Percentiles rank a stretch among this genome's conserved stretches.
Evolutionary conservation across 2,797 vertebrate genomes (phyloP).

Genomic region (Arnoldichthys spilopterus): DNA sequence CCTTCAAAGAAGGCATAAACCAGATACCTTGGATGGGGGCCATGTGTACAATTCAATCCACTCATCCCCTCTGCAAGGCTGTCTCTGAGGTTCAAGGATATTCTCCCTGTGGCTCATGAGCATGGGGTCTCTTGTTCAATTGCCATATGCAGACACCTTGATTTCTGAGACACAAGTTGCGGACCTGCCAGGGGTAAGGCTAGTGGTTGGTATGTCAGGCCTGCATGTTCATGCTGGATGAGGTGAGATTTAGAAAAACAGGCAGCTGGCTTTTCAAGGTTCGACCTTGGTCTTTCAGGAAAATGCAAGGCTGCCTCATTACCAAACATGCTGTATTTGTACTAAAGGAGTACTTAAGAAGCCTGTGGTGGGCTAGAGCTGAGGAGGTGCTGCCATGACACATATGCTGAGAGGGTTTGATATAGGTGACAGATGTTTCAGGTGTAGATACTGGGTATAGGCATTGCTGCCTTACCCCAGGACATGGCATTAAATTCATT

Average conservation of each 20-base stretch:
- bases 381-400: constrained; percentile 1
- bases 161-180: constrained; percentile 19
- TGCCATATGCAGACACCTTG: too few relatives aligned
- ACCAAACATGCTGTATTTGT: background rate
- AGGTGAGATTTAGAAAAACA: constrained; percentile 4
- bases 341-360: constrained; percentile 5
- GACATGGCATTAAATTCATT: constrained; percentile 9
- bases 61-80: constrained; percentile 57
- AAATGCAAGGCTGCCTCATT: background rate
- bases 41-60: constrained; percentile 62
- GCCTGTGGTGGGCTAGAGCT: background rate
- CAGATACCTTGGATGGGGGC: constrained; percentile 64
- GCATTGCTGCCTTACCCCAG: constrained; percentile 13
- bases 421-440: constrained; percentile 3
- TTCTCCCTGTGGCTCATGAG: constrained; percentile 39
- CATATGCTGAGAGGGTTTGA: background rate
- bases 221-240: background rate
- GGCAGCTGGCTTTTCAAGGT: constrained; percentile 33
- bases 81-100: constrained; percentile 62
- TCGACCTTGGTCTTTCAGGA: constrained; percentile 25
- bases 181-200: background rate
- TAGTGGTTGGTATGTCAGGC: background rate
- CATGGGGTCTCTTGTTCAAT: background rate
- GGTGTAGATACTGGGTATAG: background rate
- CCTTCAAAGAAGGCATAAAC: constrained; percentile 62